These are phyloP conservation scores for Ptyas mucosa DNA, from an alignment of 2,113 vertebrate genomes.

Conservation along the genomic window DNA sequence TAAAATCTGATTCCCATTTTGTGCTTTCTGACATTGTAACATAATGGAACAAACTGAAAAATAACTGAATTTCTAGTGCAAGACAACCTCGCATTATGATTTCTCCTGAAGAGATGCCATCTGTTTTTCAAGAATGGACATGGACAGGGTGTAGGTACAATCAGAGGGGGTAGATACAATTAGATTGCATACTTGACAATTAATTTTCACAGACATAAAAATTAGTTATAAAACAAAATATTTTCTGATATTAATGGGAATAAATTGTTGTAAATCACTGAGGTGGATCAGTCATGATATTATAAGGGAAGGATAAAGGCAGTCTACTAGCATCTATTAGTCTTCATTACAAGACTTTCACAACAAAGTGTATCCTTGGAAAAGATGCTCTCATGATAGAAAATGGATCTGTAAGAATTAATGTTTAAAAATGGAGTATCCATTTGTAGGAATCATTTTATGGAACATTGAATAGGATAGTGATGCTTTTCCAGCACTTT, in stretches of 20 bases:
- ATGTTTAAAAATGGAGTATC: not conserved
- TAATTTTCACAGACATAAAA: not conserved
- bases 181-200: not conserved
- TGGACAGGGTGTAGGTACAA: not conserved
- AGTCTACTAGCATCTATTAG: not conserved
- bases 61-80: not conserved
- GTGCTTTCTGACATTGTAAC: conserved; percentile 27
- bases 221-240: not conserved
- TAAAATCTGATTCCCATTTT: not conserved
- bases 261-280: not conserved
- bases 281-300: not conserved
- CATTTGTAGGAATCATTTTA: not conserved
- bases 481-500: not conserved
- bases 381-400: not conserved
- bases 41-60: conserved; percentile 16
- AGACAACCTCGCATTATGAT: not conserved
- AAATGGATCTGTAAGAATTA: not conserved
- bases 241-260: not conserved
- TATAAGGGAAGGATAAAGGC: not conserved
- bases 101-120: not conserved
- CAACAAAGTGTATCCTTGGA: not conserved
- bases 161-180: not conserved
- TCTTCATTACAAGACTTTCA: not conserved
- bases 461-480: not conserved
- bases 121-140: too few species aligned